Evolutionary conservation across 2,113 vertebrate species (phyloP).

Genomic region (Eolophus roseicapilla): DNA sequence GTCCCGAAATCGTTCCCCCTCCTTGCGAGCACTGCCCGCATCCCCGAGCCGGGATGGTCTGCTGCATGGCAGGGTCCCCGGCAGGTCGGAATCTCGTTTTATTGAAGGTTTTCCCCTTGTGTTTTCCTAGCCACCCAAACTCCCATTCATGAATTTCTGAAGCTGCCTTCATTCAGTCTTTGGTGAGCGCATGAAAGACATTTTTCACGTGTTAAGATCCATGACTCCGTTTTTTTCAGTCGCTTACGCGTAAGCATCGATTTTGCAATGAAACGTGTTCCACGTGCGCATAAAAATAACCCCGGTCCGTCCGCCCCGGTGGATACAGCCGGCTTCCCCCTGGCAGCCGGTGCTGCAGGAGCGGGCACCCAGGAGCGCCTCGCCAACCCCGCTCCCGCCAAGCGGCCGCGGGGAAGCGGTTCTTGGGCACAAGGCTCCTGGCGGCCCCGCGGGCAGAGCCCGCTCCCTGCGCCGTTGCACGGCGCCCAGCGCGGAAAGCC

Average conservation of each 20-base stretch:
- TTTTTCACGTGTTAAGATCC: conserved; percentile 53
- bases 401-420: neutral
- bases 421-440: neutral
- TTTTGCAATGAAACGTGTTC: conserved; percentile 32
- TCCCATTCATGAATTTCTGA: conserved; percentile 64
- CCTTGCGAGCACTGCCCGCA: neutral
- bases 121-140: neutral
- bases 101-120: neutral
- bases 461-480: too few species aligned
- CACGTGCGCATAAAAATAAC: conserved; percentile 59
- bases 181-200: neutral
- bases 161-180: conserved; percentile 30
- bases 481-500: neutral
- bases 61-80: neutral
- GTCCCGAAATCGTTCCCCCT: neutral
- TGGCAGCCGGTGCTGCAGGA: neutral
- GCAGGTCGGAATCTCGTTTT: neutral
- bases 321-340: neutral
- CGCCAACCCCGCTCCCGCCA: neutral
- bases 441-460: neutral
- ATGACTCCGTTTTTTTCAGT: conserved; percentile 2
- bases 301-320: neutral
- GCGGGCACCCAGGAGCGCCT: neutral
- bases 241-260: conserved; percentile 32
- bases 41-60: neutral